phyloP scores from a whole-genome alignment of 2,888 invertebrate genomes.

The Trichacis sp. region DNA sequence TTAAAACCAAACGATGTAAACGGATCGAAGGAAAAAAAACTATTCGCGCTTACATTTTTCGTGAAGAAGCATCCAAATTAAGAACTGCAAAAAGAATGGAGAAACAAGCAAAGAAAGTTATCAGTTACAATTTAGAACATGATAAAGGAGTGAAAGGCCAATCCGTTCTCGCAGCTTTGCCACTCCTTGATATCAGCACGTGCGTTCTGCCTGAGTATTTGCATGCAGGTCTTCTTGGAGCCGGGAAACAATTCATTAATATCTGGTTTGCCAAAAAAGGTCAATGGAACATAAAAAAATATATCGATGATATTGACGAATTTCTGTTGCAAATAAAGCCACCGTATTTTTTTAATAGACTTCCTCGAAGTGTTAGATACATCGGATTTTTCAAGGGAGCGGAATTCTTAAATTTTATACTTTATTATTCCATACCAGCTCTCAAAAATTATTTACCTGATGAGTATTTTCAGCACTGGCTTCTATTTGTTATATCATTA shows the following conservation, averaged over 20 bases:
- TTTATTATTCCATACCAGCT: conserved; percentile 43
- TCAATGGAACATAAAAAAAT: conserved; percentile 34
- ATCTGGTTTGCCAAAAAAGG: conserved; percentile 16
- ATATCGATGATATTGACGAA: conserved; percentile 23
- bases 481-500: conserved; percentile 35
- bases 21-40: conserved; percentile 2
- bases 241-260: conserved; percentile 18
- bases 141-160: conserved; percentile 37
- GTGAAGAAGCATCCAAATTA: neutral
- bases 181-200: conserved; percentile 30
- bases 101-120: conserved; percentile 24
- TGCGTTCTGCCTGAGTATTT: conserved; percentile 38
- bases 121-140: neutral
- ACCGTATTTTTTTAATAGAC: conserved; percentile 32
- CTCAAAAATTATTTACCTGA: neutral
- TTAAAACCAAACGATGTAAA: neutral
- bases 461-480: too few species aligned
- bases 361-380: conserved; percentile 26
- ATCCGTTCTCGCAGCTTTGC: conserved; percentile 27
- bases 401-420: conserved; percentile 37
- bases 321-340: conserved; percentile 23
- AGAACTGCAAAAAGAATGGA: conserved; percentile 28
- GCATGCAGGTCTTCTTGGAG: conserved; percentile 33
- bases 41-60: conserved; percentile 17
- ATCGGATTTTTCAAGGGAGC: conserved; percentile 37